These are phyloP conservation scores for Chamaedrilus cognettii DNA, from an alignment of 2,888 invertebrate species.

Conservation along the genomic window DNA sequence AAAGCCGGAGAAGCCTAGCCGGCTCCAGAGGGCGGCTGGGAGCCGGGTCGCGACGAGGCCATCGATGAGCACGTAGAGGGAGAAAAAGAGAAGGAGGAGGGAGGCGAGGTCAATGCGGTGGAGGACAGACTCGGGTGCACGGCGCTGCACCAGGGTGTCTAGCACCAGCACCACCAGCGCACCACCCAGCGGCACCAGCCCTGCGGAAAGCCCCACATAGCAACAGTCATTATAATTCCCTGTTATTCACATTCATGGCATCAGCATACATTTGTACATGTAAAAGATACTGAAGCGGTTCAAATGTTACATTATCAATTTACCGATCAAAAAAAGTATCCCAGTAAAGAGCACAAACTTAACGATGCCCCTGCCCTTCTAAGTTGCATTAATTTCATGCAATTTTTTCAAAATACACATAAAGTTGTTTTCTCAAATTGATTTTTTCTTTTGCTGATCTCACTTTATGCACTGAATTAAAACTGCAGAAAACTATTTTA, in stretches of 20 bases:
- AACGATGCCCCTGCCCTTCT: no score
- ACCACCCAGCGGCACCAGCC: conserved; percentile 36
- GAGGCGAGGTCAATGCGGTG: conserved; percentile 37
- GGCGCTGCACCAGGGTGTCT: conserved; percentile 34
- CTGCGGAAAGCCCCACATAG: conserved; percentile 27
- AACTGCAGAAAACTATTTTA: no score
- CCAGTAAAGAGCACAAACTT: no score
- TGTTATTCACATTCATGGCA: neutral
- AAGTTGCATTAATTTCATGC: no score
- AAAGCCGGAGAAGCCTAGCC: conserved; percentile 24
- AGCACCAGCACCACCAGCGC: conserved; percentile 29
- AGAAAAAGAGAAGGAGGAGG: conserved; percentile 39
- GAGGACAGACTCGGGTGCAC: conserved; percentile 24
- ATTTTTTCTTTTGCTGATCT: no score
- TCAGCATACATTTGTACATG: no score
- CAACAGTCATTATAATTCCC: neutral
- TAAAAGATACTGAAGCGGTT: no score
- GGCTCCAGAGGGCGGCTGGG: conserved; percentile 33
- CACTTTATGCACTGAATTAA: no score
- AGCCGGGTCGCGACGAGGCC: conserved; percentile 36
- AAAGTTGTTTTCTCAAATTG: no score
- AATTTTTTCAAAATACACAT: no score
- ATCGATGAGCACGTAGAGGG: conserved; percentile 39
- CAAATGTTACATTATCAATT: no score
- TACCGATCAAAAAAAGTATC: no score